Conservation (phyloP, 2,113 vertebrate species). For the Cavia aperea region DNA sequence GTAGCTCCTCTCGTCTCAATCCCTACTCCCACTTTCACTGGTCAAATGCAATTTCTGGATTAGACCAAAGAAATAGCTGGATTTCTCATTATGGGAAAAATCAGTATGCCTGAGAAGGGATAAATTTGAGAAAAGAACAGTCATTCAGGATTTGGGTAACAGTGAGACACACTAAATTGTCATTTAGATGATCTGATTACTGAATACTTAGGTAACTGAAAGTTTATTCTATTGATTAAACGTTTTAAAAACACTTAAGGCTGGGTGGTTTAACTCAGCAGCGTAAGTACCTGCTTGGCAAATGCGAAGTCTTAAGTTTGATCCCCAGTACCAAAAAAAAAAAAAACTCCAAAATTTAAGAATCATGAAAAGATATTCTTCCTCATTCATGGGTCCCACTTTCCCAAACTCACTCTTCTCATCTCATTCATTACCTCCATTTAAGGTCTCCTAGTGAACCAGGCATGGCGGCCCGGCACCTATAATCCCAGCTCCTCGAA, state of each 20-base stretch:
- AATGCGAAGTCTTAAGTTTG: too few relatives aligned
- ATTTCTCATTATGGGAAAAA: conserved; percentile 6
- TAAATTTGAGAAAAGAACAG: background rate
- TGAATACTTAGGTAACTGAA: background rate
- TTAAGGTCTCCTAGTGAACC: background rate
- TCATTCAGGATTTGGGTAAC: background rate
- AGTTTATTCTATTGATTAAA: background rate
- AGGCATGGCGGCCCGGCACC: too few relatives aligned
- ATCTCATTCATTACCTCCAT: background rate
- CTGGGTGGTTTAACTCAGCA: too few relatives aligned
- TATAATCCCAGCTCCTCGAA: background rate
- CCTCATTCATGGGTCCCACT: background rate
- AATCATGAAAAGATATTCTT: background rate
- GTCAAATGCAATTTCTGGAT: background rate
- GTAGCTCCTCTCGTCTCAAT: background rate
- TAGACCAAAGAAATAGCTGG: background rate
- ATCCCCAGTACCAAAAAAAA: too few relatives aligned
- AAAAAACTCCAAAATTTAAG: background rate
- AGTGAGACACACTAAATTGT: background rate
- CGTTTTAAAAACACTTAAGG: background rate
- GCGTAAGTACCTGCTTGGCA: too few relatives aligned
- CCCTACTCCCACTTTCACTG: background rate
- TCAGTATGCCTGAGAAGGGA: background rate
- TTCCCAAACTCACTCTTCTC: background rate
- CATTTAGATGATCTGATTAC: conserved; percentile 19